phyloP scores from a whole-genome alignment of 2,113 vertebrate genomes.

The Equus przewalskii region DNA sequence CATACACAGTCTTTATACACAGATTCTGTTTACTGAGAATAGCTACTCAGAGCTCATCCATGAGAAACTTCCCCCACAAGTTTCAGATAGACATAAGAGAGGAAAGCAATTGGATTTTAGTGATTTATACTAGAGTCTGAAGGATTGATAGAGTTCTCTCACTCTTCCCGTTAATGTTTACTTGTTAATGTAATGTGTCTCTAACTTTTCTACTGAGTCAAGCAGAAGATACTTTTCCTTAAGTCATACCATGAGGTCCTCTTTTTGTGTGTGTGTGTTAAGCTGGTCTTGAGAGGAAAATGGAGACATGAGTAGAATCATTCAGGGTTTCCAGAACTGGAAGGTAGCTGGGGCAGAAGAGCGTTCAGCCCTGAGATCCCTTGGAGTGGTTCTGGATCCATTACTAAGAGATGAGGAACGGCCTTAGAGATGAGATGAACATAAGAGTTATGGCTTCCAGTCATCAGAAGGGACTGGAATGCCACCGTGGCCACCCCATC shows the following conservation, averaged over 20 bases:
- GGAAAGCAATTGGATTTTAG: not conserved
- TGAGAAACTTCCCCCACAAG: not conserved
- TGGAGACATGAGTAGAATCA: not conserved
- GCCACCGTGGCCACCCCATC: not conserved
- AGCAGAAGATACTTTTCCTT: not conserved
- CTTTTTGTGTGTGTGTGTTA: not conserved
- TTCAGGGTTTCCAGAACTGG: not conserved
- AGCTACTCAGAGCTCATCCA: not conserved
- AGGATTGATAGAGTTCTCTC: not conserved
- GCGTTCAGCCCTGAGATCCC: not conserved
- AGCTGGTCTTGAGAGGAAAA: not conserved
- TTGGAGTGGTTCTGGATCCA: not conserved
- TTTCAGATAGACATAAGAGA: not conserved
- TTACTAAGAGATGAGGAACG: not conserved
- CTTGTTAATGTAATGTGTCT: not conserved
- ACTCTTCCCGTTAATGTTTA: not conserved
- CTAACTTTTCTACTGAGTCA: slow-evolving; percentile 29
- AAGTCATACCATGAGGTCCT: not conserved
- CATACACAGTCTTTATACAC: not conserved
- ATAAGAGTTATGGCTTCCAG: not conserved
- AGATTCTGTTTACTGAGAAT: not conserved
- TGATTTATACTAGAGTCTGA: not conserved
- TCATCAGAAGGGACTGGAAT: not conserved
- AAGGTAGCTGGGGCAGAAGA: not conserved
- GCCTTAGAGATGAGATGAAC: not conserved